Percentiles rank a stretch among this genome's conserved stretches.
phyloP scores from a whole-genome alignment of 2,888 invertebrate genomes.

The Clanis bilineata region DNA sequence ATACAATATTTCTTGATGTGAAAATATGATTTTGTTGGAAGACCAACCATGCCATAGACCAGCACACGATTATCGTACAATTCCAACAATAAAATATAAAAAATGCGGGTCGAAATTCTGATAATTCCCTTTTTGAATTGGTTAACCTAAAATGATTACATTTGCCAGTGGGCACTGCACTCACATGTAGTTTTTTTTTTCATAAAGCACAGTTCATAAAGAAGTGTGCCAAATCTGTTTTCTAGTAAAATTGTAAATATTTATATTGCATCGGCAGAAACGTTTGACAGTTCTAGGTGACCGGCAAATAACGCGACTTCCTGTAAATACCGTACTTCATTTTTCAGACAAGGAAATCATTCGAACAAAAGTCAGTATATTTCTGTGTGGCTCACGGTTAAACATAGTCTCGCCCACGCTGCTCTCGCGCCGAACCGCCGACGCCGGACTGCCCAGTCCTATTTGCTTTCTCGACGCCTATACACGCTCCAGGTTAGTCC shows the following conservation, averaged over 20 bases:
- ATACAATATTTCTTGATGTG: too few relatives aligned
- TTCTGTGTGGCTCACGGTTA: constrained; percentile 78
- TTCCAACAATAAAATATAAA: too few relatives aligned
- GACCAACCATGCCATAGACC: too few relatives aligned
- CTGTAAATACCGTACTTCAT: constrained; percentile 28
- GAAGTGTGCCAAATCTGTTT: background rate
- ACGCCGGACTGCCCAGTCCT: constrained; percentile 61
- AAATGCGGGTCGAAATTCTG: too few relatives aligned
- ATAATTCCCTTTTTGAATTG: too few relatives aligned
- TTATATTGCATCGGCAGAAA: background rate
- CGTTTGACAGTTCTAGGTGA: background rate
- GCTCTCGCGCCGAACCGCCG: constrained; percentile 51
- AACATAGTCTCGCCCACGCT: constrained; percentile 77
- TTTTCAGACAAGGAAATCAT: constrained; percentile 67
- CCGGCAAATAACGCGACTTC: background rate
- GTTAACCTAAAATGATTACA: too few relatives aligned
- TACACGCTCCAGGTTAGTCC: constrained; percentile 75
- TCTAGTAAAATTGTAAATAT: background rate
- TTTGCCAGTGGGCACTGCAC: background rate
- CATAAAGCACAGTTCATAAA: background rate
- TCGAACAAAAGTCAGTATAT: constrained; percentile 78
- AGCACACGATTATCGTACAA: too few relatives aligned
- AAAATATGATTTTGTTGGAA: too few relatives aligned
- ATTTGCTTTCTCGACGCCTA: constrained; percentile 66
- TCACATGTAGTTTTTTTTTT: background rate